phyloP scores from a whole-genome alignment of 2,797 vertebrate genomes.

The Manis pentadactyla region DNA sequence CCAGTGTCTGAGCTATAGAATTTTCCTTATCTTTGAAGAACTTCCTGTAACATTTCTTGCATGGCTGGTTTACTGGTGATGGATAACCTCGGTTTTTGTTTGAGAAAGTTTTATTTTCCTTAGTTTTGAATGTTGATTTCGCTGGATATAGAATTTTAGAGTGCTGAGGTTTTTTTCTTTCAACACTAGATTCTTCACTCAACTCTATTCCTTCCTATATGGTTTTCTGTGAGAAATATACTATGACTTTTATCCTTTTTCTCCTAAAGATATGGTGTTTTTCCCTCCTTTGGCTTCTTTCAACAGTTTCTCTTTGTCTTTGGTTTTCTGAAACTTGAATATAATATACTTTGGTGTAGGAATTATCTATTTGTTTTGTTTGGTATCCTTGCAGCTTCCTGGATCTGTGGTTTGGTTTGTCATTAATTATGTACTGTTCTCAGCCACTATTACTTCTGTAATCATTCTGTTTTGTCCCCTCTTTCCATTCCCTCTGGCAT shows the following conservation, averaged over 20 bases:
- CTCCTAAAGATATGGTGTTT: neutral
- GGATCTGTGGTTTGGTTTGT: neutral
- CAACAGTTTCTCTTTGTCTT: neutral
- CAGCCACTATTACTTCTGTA: neutral
- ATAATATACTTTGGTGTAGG: neutral
- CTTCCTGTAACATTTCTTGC: neutral
- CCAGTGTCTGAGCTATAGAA: neutral
- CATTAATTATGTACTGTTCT: neutral
- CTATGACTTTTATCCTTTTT: neutral
- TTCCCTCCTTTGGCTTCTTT: neutral
- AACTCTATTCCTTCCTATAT: neutral
- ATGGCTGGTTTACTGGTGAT: neutral
- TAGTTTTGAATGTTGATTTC: neutral
- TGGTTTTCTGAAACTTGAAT: neutral
- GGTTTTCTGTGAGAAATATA: neutral
- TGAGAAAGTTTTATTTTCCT: neutral
- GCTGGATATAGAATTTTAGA: neutral
- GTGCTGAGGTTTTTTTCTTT: neutral
- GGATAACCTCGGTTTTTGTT: neutral
- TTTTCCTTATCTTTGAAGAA: neutral
- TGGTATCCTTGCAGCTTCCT: neutral
- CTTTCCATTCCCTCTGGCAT: neutral
- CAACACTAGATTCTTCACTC: neutral
- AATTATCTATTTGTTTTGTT: neutral
- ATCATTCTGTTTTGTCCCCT: neutral